phyloP scores from a whole-genome alignment of 1,140 invertebrate species.

The Drosophila baimaii region DNA sequence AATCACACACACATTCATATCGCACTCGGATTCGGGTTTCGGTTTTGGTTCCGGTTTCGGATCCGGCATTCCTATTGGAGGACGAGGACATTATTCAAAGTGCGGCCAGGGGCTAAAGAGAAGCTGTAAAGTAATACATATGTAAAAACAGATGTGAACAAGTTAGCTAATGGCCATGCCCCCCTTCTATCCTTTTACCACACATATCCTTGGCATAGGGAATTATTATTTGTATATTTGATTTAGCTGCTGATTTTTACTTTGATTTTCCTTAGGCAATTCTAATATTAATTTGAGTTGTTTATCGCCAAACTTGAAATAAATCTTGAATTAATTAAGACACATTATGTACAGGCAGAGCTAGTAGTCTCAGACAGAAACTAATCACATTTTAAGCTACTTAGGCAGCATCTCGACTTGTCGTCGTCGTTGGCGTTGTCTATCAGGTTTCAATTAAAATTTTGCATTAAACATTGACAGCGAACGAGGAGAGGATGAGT shows the following conservation, averaged over 20 bases:
- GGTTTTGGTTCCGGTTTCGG: neutral
- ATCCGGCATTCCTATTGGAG: constrained; percentile 21
- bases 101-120: constrained; percentile 60
- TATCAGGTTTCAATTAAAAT: constrained; percentile 68
- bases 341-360: constrained; percentile 10
- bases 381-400: constrained; percentile 43
- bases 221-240: constrained; percentile 24
- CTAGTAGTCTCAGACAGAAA: constrained; percentile 12
- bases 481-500: constrained; percentile 16
- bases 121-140: constrained; percentile 68
- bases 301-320: neutral
- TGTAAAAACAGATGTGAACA: constrained; percentile 79
- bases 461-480: constrained; percentile 45
- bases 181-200: neutral
- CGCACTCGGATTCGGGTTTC: constrained; percentile 14
- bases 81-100: constrained; percentile 62
- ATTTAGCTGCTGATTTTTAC: neutral
- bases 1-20: constrained; percentile 32
- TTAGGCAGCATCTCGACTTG: constrained; percentile 6
- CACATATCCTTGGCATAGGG: neutral
- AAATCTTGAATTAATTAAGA: constrained; percentile 37
- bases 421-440: constrained; percentile 9
- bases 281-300: neutral
- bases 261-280: neutral
- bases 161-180: constrained; percentile 61